These are phyloP conservation scores for Piezodorus guildinii DNA, from an alignment of 1,140 invertebrate genomes.

Conservation along the genomic window DNA sequence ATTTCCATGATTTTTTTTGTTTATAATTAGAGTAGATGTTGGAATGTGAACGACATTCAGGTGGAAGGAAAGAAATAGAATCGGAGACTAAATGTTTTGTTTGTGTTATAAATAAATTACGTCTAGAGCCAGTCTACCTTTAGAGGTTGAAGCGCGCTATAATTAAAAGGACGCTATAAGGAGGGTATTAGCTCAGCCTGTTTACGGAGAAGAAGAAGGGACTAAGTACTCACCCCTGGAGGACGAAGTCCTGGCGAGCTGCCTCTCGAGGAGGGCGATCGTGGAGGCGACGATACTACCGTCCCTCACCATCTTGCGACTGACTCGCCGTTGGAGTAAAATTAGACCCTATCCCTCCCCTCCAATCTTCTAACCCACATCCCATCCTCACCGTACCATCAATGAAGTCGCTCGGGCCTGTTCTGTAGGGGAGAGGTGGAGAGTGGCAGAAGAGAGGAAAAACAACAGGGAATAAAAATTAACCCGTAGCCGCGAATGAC, in stretches of 20 bases:
- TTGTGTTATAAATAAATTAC: no score
- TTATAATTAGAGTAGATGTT: no score
- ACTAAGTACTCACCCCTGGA: neutral
- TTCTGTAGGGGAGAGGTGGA: no score
- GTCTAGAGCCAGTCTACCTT: no score
- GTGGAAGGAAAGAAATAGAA: neutral
- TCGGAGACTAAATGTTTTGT: neutral
- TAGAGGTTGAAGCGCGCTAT: no score
- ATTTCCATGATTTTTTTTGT: no score
- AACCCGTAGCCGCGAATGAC: no score
- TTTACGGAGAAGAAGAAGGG: neutral
- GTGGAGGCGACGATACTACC: slow-evolving; percentile 26
- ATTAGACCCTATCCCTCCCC: neutral
- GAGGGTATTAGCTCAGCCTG: neutral
- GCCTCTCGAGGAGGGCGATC: slow-evolving; percentile 26
- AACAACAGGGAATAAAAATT: no score
- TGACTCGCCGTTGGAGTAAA: neutral
- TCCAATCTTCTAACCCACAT: neutral
- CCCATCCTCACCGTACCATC: neutral
- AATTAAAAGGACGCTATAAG: no score
- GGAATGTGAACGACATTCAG: neutral
- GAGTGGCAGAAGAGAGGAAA: no score
- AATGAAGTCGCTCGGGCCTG: no score
- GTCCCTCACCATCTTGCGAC: slow-evolving; percentile 21
- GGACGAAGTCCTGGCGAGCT: slow-evolving; percentile 9